A percentile compares a stretch with the other conserved stretches of the same genome.
These are phyloP conservation scores for Enteromius afrohamiltoni DNA, from an alignment of 2,797 vertebrate species.

Conservation along the genomic window DNA sequence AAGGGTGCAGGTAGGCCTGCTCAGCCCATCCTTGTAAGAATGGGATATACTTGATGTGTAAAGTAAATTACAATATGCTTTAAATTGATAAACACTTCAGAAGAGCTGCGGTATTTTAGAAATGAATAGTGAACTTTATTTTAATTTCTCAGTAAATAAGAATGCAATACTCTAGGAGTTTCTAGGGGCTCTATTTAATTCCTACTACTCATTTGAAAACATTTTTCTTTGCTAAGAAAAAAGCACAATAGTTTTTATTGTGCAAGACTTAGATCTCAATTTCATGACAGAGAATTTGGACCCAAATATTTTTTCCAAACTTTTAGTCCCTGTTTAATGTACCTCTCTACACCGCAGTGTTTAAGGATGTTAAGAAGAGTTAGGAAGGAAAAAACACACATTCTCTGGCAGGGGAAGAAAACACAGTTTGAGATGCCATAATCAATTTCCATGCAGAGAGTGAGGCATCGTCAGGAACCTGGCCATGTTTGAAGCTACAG, in stretches of 20 bases:
- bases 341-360: constrained; percentile 58
- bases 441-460: constrained; percentile 75
- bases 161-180: neutral
- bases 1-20: constrained; percentile 84
- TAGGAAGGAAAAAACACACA: constrained; percentile 60
- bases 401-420: constrained; percentile 74
- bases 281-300: constrained; percentile 65
- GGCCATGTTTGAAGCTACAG: constrained; percentile 73
- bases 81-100: neutral
- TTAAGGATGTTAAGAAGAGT: constrained; percentile 61
- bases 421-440: constrained; percentile 79
- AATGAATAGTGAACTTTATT: neutral
- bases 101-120: neutral
- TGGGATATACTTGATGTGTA: neutral
- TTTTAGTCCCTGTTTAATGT: constrained; percentile 67
- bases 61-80: neutral
- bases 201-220: neutral
- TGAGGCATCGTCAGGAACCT: constrained; percentile 75
- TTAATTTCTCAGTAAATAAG: neutral
- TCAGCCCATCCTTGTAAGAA: neutral
- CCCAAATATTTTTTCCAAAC: constrained; percentile 74
- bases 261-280: constrained; percentile 64
- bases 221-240: neutral
- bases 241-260: neutral
- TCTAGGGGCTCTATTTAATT: neutral